Base-by-base conservation (phyloP, 2,113 vertebrate genomes). In the Pygathrix nemaeus region DNA sequence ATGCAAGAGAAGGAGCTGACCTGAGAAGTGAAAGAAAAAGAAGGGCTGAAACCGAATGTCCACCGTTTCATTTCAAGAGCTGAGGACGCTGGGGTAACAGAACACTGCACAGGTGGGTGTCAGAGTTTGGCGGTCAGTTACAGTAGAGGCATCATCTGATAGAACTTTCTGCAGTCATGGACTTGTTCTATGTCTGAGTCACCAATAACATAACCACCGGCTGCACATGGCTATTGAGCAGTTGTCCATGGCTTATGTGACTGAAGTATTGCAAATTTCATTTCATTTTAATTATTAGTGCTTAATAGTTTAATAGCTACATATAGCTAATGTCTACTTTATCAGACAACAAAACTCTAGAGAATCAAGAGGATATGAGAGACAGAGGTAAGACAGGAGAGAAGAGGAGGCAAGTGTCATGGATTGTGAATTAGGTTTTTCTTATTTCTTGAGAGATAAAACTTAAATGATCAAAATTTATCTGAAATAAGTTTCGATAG, bases 401-500 rank as follows among this genome's bases (percentile, higher is more conserved):
- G 21, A 20, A 84, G 17, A 73, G 66, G 73, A 86, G 90, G n/a
- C 48, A 75, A 52, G 35, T 78, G 20, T 50, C 35, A 25, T 40
- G 25, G 75, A 35, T 10, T 18, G 40, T 4, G 20, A 93, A 75
- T 75, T 59, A 43, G 5, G 55, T 72, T 16, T 30, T 84, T 32
- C 72, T 70, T 86, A 40, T 87, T 90, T 94, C 70, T 90, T 93
- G 55, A 96, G 38, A 68, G 20, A 21, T 59, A 8, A 30, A 59
- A 68, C 45, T 64, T 64, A 68, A 94, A 72, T 66, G 38, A 23
- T 35, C 43, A 27, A 96, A 82, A 57, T 61, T 66, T 25, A 38
- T 30, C 72, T 87, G 52, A 79, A 78, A 23, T 92, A 72, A 90
- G 43, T 88, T 75, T 90, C 83, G 61, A 90, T 40, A 90, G 14